phyloP scores from a whole-genome alignment of 2,113 vertebrate species.

The Callopanchax toddi region DNA sequence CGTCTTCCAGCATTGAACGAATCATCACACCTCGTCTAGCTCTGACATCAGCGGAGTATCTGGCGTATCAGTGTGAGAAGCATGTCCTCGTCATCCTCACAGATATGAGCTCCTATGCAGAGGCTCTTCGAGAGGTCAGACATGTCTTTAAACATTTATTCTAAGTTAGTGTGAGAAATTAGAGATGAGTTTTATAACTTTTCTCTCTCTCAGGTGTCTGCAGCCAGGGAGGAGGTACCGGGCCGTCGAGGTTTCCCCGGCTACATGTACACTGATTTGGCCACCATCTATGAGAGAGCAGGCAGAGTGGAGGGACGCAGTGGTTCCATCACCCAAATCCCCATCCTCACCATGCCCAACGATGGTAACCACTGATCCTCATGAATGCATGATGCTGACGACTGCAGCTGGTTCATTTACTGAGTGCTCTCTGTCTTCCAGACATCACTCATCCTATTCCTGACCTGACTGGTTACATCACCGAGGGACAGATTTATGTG shows the following conservation, averaged over 20 bases:
- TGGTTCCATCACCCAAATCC: conserved; percentile 81
- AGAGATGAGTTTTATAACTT: neutral
- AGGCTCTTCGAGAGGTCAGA: conserved; percentile 83
- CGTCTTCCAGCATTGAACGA: conserved; percentile 79
- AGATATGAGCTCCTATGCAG: conserved; percentile 86
- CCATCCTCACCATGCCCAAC: conserved; percentile 73
- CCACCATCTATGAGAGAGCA: conserved; percentile 74
- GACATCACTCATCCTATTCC: conserved; percentile 83
- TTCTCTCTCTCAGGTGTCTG: conserved; percentile 42
- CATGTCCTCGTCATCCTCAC: conserved; percentile 86
- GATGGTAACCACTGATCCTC: conserved; percentile 42
- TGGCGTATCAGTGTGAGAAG: conserved; percentile 87
- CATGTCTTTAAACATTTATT: neutral
- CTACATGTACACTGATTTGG: conserved; percentile 77
- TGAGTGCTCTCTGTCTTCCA: conserved; percentile 32
- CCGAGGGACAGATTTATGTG: conserved; percentile 81
- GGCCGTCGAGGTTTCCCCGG: conserved; percentile 68
- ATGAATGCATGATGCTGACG: neutral
- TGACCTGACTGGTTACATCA: conserved; percentile 82
- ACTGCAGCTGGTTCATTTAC: neutral
- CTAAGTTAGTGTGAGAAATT: neutral
- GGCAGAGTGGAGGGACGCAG: conserved; percentile 73
- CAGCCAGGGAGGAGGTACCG: conserved; percentile 71
- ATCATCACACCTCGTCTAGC: conserved; percentile 86
- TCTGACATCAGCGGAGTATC: conserved; percentile 82